These are phyloP conservation scores for Hylomyscus alleni DNA, from an alignment of 2,797 vertebrate genomes.

Conservation along the genomic window DNA sequence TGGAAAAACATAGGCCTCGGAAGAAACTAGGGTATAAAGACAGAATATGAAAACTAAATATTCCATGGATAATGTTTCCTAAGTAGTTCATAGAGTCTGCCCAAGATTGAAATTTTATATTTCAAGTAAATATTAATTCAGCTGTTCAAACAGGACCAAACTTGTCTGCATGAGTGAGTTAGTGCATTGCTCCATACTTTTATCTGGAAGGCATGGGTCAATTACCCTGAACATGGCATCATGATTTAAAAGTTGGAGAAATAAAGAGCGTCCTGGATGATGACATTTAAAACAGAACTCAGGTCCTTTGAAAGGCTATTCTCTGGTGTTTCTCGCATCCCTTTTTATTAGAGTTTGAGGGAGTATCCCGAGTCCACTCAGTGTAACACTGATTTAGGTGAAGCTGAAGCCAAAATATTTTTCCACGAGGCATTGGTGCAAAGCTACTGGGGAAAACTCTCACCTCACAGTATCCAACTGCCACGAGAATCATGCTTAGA, in stretches of 20 bases:
- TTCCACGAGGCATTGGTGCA: neutral
- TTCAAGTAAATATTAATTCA: slow-evolving; percentile 47
- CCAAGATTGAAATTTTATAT: slow-evolving; percentile 24
- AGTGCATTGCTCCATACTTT: neutral
- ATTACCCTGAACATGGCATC: neutral
- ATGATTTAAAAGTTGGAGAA: neutral
- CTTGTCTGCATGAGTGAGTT: neutral
- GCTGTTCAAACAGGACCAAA: neutral
- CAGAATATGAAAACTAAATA: neutral
- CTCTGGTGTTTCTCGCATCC: neutral
- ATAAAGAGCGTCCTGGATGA: neutral
- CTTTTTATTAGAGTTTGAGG: neutral
- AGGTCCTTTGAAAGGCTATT: slow-evolving; percentile 50
- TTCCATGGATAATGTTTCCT: neutral
- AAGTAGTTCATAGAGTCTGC: neutral
- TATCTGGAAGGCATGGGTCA: neutral
- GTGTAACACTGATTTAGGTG: neutral
- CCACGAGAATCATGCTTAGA: neutral
- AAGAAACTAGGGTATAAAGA: neutral
- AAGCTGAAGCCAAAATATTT: neutral
- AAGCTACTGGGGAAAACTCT: neutral
- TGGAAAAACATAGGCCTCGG: neutral
- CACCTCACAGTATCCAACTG: neutral
- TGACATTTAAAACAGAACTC: slow-evolving; percentile 56
- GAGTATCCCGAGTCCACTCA: neutral